phyloP scores from a whole-genome alignment of 2,797 vertebrate genomes.

The Nyctalus aviator region DNA sequence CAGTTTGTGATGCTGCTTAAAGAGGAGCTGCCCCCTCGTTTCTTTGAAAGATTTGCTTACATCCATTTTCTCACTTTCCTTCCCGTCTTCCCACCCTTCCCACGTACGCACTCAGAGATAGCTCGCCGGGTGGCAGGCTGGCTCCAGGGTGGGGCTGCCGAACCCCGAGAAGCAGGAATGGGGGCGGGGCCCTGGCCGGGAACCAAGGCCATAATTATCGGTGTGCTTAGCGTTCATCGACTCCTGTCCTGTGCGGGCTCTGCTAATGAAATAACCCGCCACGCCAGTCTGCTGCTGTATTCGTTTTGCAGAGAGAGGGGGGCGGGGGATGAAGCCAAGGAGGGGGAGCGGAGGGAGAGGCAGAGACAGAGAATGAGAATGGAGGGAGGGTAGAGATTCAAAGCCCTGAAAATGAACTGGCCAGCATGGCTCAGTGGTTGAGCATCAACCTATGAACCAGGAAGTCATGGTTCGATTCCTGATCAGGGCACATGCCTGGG shows the following conservation, averaged over 20 bases:
- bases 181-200: conserved; percentile 64
- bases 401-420: not conserved
- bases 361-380: not conserved
- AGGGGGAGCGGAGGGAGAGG: not conserved
- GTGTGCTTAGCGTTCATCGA: conserved; percentile 61
- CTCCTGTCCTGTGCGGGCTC: conserved; percentile 61
- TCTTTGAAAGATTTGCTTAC: conserved; percentile 79
- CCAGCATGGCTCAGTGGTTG: too few species aligned
- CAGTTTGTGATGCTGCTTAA: conserved; percentile 56
- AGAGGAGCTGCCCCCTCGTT: conserved; percentile 66
- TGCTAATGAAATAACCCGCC: conserved; percentile 68
- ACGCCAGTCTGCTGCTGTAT: not conserved
- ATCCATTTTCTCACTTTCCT: conserved; percentile 69
- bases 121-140: conserved; percentile 46
- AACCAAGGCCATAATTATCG: conserved; percentile 76
- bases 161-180: not conserved
- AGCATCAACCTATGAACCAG: too few species aligned
- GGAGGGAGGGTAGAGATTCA: not conserved
- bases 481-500: too few species aligned
- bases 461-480: too few species aligned
- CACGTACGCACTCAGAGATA: conserved; percentile 72
- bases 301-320: not conserved
- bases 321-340: not conserved
- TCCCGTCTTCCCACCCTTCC: conserved; percentile 74
- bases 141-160: not conserved